phyloP scores from a whole-genome alignment of 2,888 invertebrate genomes.

The Eupithecia insigniata region DNA sequence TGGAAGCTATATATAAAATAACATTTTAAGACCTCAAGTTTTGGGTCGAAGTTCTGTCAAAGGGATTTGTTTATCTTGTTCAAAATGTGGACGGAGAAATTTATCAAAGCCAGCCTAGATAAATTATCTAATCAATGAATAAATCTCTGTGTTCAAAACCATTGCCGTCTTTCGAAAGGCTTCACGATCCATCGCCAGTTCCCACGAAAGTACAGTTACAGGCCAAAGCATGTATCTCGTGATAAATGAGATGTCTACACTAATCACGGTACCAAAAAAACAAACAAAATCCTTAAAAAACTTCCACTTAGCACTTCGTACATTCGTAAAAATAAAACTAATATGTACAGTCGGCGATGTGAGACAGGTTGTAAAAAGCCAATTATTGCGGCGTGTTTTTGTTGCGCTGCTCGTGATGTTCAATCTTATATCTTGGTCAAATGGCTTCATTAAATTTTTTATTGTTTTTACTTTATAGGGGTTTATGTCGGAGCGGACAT shows the following conservation, averaged over 20 bases:
- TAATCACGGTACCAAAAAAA: conserved; percentile 43
- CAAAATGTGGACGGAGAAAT: conserved; percentile 4
- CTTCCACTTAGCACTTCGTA: conserved; percentile 62
- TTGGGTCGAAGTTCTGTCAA: conserved; percentile 7
- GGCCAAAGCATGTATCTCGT: conserved; percentile 10
- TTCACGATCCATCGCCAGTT: not conserved
- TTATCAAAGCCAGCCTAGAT: conserved; percentile 1
- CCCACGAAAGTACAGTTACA: conserved; percentile 22
- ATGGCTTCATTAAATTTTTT: conserved; percentile 14
- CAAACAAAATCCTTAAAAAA: conserved; percentile 50
- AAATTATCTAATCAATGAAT: conserved; percentile 12
- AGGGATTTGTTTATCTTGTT: conserved; percentile 8
- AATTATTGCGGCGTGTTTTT: conserved; percentile 21
- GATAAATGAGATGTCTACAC: conserved; percentile 27
- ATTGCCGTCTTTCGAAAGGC: not conserved
- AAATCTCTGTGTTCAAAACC: conserved; percentile 5
- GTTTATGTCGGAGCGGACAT: not conserved
- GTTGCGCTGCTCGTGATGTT: conserved; percentile 43
- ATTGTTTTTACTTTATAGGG: conserved; percentile 14
- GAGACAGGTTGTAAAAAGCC: conserved; percentile 17
- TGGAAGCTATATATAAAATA: conserved; percentile 7
- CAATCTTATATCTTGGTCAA: conserved; percentile 1
- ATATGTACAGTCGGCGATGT: conserved; percentile 29
- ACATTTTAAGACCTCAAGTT: conserved; percentile 6
- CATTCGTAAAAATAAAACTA: conserved; percentile 47